Percentiles rank a stretch among this genome's conserved stretches.
Evolutionary conservation across 2,113 vertebrate genomes (phyloP).

Genomic region (Gobiocypris rarus): DNA sequence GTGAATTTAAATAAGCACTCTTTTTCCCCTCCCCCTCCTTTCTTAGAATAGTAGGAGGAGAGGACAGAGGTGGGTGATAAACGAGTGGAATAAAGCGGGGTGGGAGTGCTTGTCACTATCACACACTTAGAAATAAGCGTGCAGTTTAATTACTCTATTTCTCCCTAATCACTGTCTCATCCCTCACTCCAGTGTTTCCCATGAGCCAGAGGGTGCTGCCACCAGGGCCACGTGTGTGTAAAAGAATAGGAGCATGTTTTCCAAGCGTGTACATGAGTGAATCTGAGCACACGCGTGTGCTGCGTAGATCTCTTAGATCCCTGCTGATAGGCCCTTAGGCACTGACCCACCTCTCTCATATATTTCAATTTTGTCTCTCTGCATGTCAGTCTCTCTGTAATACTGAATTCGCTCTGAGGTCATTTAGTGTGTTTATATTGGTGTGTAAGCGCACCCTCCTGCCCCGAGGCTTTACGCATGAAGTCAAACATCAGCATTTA

Average conservation of each 20-base stretch:
- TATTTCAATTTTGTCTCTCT: slow-evolving; percentile 59
- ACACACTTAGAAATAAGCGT: slow-evolving; percentile 45
- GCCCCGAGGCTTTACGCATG: slow-evolving; percentile 3
- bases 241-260: neutral
- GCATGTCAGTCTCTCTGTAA: slow-evolving; percentile 39
- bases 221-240: neutral
- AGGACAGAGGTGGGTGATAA: slow-evolving; percentile 54
- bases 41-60: slow-evolving; percentile 65
- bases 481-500: slow-evolving; percentile 15
- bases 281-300: slow-evolving; percentile 20
- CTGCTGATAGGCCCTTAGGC: slow-evolving; percentile 53
- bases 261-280: slow-evolving; percentile 6
- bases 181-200: slow-evolving; percentile 21
- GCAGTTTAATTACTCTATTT: slow-evolving; percentile 46
- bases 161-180: slow-evolving; percentile 43
- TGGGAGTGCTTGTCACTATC: slow-evolving; percentile 38
- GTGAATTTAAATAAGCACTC: slow-evolving; percentile 73
- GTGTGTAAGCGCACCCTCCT: slow-evolving; percentile 20
- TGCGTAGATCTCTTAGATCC: slow-evolving; percentile 38
- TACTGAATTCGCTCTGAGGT: slow-evolving; percentile 17
- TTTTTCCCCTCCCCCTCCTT: slow-evolving; percentile 29
- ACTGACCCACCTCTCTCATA: slow-evolving; percentile 50
- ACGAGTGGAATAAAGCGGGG: slow-evolving; percentile 43
- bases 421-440: slow-evolving; percentile 34
- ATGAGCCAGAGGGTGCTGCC: neutral